These are phyloP conservation scores for Hydrolagus affinis DNA, from an alignment of 2,113 vertebrate genomes.

Conservation along the genomic window DNA sequence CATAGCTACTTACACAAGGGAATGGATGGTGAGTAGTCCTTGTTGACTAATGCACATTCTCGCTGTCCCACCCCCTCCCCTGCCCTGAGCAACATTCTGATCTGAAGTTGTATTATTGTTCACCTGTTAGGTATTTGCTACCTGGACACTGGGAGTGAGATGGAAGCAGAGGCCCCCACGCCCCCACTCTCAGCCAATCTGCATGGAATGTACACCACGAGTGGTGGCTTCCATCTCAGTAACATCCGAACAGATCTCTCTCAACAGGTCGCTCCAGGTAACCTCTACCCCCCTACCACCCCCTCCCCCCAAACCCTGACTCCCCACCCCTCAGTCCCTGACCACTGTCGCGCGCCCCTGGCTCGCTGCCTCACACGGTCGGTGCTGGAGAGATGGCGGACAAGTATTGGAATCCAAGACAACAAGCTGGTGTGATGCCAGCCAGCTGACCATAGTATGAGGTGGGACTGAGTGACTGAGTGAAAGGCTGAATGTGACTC, in stretches of 20 bases:
- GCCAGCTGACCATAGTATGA: no score
- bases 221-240: slow-evolving; percentile 55
- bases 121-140: slow-evolving; percentile 55
- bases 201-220: slow-evolving; percentile 56
- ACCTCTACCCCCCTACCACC: not conserved
- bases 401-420: no score
- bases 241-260: slow-evolving; percentile 50
- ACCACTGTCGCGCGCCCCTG: no score
- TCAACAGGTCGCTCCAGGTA: slow-evolving; percentile 44
- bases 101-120: not conserved
- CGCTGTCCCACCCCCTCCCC: no score
- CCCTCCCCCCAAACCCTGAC: no score
- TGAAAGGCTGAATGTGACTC: no score
- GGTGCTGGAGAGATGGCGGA: no score
- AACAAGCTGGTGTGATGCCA: no score
- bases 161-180: slow-evolving; percentile 53
- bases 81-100: not conserved
- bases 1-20: slow-evolving; percentile 73
- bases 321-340: no score
- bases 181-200: slow-evolving; percentile 40
- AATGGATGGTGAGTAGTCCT: slow-evolving; percentile 61
- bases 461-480: no score
- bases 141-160: slow-evolving; percentile 55
- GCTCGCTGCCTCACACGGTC: no score
- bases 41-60: not conserved